A percentile compares a stretch with the other conserved stretches of the same genome.
Evolutionary conservation across 2,888 invertebrate genomes (phyloP).

Genomic region (Macaria liturata): DNA sequence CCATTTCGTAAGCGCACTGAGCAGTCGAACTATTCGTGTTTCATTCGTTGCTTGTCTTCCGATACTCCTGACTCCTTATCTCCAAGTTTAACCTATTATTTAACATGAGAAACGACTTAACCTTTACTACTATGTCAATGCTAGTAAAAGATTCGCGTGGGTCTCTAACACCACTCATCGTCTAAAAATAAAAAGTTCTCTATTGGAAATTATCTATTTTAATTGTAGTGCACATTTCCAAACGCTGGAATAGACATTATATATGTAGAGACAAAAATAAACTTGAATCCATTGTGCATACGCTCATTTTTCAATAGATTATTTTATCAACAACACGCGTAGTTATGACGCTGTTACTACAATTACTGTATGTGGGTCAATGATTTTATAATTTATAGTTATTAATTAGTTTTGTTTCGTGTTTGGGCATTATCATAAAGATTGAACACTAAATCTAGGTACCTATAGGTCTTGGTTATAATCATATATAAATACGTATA

Average conservation of each 20-base stretch:
- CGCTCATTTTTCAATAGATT: conserved; percentile 6
- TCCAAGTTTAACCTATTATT: no score
- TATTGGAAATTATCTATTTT: background rate
- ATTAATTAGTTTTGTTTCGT: background rate
- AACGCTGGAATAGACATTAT: conserved; percentile 11
- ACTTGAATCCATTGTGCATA: conserved; percentile 3
- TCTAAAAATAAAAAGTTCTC: background rate
- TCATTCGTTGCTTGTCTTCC: no score
- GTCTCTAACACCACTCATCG: background rate
- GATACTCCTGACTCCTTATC: no score
- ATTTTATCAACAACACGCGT: conserved; percentile 5
- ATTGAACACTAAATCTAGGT: background rate
- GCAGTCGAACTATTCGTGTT: no score
- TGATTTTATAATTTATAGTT: conserved; percentile 2
- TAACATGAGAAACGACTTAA: no score
- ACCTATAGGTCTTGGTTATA: background rate
- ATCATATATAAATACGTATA: no score
- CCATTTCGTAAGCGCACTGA: no score
- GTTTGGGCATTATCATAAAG: background rate
- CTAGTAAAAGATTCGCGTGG: background rate
- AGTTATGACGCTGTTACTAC: conserved; percentile 3
- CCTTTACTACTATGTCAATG: background rate
- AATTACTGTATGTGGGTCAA: conserved; percentile 13
- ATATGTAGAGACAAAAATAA: conserved; percentile 14
- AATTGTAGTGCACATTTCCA: conserved; percentile 3